phyloP scores from a whole-genome alignment of 1,140 invertebrate species.

The Spodoptera frugiperda region DNA sequence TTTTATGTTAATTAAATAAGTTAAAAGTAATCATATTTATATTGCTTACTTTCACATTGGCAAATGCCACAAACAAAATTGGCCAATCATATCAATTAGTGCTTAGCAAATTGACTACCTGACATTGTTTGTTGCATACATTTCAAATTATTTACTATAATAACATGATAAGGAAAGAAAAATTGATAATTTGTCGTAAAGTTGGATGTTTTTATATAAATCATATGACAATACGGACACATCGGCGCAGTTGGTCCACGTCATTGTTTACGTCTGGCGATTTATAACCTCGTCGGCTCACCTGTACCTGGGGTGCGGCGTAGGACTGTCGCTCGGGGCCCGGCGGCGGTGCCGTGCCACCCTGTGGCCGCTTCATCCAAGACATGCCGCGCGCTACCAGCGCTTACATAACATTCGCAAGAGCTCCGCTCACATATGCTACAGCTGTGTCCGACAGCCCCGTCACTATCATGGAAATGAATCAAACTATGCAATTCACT shows the following conservation, averaged over 20 bases:
- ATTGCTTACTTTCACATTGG: background rate
- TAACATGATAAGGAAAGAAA: slow-evolving; percentile 6
- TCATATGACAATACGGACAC: slow-evolving; percentile 54
- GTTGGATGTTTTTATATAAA: slow-evolving; percentile 55
- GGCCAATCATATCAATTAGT: background rate
- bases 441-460: slow-evolving; percentile 70
- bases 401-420: slow-evolving; percentile 83
- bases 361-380: slow-evolving; percentile 82
- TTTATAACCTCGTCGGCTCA: slow-evolving; percentile 71
- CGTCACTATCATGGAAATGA: slow-evolving; percentile 78
- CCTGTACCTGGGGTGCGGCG: slow-evolving; percentile 72
- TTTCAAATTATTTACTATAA: background rate
- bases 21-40: too few relatives aligned
- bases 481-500: slow-evolving; percentile 62
- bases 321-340: slow-evolving; percentile 66
- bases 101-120: background rate
- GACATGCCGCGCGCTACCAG: slow-evolving; percentile 76
- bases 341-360: slow-evolving; percentile 67
- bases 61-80: slow-evolving; percentile 15
- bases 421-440: slow-evolving; percentile 77
- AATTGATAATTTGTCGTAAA: slow-evolving; percentile 1
- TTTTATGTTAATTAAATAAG: too few relatives aligned
- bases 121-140: background rate
- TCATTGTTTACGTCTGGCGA: slow-evolving; percentile 78
- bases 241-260: slow-evolving; percentile 64